Base-by-base conservation (phyloP, 2,797 vertebrate species). In the Squalus acanthias region DNA sequence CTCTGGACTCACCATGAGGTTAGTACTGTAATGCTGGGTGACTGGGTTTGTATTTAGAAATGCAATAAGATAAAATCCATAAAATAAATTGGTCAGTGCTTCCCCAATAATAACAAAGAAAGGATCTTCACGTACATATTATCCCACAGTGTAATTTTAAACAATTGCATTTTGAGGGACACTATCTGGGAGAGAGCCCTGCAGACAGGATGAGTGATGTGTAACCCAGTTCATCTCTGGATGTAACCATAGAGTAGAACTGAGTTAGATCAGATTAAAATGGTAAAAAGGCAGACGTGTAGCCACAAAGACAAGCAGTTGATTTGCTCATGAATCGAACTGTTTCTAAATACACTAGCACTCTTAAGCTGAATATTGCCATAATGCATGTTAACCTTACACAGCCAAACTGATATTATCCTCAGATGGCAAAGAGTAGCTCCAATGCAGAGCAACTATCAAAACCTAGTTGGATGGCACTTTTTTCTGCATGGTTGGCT, bases 1-100 rank as follows among this genome's bases (percentile, higher is more conserved):
- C 98, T 99, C 96, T 99, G 99, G 99, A 99, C 99, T 96, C 99
- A 99, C 96, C 99, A 99, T 63, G 97, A 99, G 98, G 99, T 99
- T 98, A 97, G 98, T 98, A 46, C n/a, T 22, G n/a, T 8, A 65
- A 79, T n/a, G 15, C n/a, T 57, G 9, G 1, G 4, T 26, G 1
- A 96, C 22, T 13, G 76, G 24, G 20, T 95, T 70, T 95, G 3
- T n/a, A 15, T 76, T 76, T 76, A n/a, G 33, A 33, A 89, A 89
- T 60, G 53, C 87, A 91, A 13, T 76, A 76, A 33, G 17, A 63
- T 3, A 91, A 91, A 91, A 91, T 91, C 57, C 88, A 91, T 33
- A 17, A n/a, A 91, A 91, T 57, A 88, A 88, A 88, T 88, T 24
- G 53, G 22, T 72, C 3, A 88, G 29, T 63, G 4, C 88, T 91